phyloP scores from a whole-genome alignment of 2,113 vertebrate genomes.

The Muscicapa adusta region DNA sequence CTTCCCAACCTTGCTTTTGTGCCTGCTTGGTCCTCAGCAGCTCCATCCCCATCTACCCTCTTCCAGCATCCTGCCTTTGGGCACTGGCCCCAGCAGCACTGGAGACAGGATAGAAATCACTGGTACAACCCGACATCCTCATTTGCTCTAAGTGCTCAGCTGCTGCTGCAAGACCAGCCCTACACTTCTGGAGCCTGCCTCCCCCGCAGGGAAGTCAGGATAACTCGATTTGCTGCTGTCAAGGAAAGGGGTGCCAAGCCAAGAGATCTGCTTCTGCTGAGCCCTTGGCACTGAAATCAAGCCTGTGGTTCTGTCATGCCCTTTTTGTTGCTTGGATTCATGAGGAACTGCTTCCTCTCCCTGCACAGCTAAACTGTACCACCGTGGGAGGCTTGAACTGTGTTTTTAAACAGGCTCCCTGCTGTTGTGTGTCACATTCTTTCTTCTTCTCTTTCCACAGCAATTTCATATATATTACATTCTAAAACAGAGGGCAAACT shows the following conservation, averaged over 20 bases:
- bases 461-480: conserved; percentile 52
- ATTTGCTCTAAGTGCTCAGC: conserved; percentile 52
- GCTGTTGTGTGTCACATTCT: conserved; percentile 46
- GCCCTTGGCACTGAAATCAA: conserved; percentile 54
- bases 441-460: conserved; percentile 41
- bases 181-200: conserved; percentile 29
- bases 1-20: neutral
- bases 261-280: conserved; percentile 48
- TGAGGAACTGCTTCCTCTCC: neutral
- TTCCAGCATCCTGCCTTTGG: neutral
- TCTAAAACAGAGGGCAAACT: conserved; percentile 56
- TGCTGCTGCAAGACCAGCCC: conserved; percentile 28
- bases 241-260: conserved; percentile 51
- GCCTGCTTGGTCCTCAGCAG: neutral
- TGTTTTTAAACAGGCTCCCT: conserved; percentile 61
- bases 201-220: neutral
- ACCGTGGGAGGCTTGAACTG: conserved; percentile 9
- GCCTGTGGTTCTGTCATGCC: conserved; percentile 42
- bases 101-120: neutral
- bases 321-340: conserved; percentile 65
- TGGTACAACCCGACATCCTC: neutral
- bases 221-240: conserved; percentile 55
- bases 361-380: neutral
- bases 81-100: neutral
- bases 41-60: neutral